phyloP scores from a whole-genome alignment of 2,113 vertebrate species.

The Centropristis striata region DNA sequence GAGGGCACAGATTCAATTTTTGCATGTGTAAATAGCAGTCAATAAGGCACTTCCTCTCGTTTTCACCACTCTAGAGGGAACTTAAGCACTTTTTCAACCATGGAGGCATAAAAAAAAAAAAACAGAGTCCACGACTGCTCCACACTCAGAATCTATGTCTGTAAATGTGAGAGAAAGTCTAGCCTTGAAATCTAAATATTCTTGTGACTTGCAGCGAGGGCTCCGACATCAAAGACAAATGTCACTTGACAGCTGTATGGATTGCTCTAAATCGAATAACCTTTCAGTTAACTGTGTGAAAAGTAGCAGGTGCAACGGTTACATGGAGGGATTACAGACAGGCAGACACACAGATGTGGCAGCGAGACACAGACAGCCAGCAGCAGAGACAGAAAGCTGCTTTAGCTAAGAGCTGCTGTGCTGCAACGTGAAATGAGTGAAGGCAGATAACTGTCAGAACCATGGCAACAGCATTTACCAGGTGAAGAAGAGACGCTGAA shows the following conservation, averaged over 20 bases:
- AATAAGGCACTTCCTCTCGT: too few species aligned
- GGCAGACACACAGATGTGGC: conserved; percentile 76
- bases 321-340: conserved; percentile 73
- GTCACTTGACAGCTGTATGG: conserved; percentile 68
- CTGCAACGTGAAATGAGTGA: conserved; percentile 54
- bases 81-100: too few species aligned
- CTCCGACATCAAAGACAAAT: conserved; percentile 46
- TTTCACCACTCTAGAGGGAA: too few species aligned
- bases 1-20: too few species aligned
- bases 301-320: conserved; percentile 78
- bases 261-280: conserved; percentile 74
- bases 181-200: not conserved
- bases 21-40: too few species aligned
- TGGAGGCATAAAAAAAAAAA: too few species aligned
- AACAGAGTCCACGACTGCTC: too few species aligned
- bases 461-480: conserved; percentile 80
- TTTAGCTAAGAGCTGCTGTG: conserved; percentile 33
- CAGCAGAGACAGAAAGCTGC: conserved; percentile 38
- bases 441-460: conserved; percentile 78
- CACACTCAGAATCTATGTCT: not conserved
- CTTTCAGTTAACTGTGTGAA: conserved; percentile 78
- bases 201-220: conserved; percentile 17
- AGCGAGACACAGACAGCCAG: conserved; percentile 52
- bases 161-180: not conserved
- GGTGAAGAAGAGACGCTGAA: conserved; percentile 60